A percentile compares a stretch with the other conserved stretches of the same genome.
These are phyloP conservation scores for Leptocoma aspasia DNA, from an alignment of 2,113 vertebrate species.

Conservation along the genomic window DNA sequence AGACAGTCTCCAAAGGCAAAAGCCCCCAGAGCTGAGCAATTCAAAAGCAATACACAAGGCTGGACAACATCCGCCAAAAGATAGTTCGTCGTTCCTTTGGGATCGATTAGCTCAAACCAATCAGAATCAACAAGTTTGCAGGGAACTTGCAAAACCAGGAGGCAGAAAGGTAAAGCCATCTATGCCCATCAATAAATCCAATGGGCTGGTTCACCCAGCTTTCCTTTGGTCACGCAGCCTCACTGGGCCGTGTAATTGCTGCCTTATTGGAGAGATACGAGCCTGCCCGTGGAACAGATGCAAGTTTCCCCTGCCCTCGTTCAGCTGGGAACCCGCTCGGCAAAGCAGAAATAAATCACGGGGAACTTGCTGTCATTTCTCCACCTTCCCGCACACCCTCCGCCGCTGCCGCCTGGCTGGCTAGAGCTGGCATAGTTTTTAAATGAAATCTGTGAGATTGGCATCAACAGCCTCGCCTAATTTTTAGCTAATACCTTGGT, in stretches of 20 bases:
- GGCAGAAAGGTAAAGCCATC: neutral
- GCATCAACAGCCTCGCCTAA: slow-evolving; percentile 72
- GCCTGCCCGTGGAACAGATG: slow-evolving; percentile 82
- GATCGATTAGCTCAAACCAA: neutral
- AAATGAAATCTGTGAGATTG: slow-evolving; percentile 75
- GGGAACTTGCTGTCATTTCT: slow-evolving; percentile 81
- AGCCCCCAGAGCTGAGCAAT: neutral
- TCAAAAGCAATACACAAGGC: neutral
- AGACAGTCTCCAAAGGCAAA: neutral
- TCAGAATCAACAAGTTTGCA: neutral
- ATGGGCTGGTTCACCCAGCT: neutral
- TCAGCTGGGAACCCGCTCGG: slow-evolving; percentile 74
- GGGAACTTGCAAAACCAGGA: neutral
- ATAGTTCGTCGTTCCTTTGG: accelerated
- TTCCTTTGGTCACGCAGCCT: neutral
- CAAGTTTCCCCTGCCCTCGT: slow-evolving; percentile 76
- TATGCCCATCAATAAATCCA: neutral
- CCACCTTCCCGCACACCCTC: slow-evolving; percentile 71
- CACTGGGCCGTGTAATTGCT: neutral
- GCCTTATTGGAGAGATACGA: slow-evolving; percentile 26
- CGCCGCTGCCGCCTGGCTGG: slow-evolving; percentile 60
- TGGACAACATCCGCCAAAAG: neutral
- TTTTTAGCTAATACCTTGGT: slow-evolving; percentile 82
- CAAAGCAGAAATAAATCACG: slow-evolving; percentile 83
- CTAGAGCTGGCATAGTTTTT: slow-evolving; percentile 70